Evolutionary conservation across 2,797 vertebrate species (phyloP), one percentile per base, ranked within the genome.

Genomic region (Rhinophrynus dorsalis): DNA sequence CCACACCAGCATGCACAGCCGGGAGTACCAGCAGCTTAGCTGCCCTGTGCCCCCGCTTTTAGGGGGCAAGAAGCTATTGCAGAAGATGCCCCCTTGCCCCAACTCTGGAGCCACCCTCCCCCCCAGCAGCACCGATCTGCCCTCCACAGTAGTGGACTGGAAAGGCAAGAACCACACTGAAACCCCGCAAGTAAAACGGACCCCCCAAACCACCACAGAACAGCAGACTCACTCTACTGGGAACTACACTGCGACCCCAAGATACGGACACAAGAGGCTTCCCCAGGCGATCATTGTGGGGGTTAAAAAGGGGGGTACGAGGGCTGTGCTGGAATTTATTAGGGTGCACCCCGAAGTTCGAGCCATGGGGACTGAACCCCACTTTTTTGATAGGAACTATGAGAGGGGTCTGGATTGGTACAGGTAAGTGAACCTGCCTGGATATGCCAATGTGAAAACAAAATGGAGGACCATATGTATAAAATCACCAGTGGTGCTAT

Each of bases 321-420:
- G 96, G 79, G 96, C 96, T 15, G 94, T 97, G 75, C 88, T 97
- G 88, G 96, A 98, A 90, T 95, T 95, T 82, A 96, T 98, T 83
- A 90, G 95, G 61, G 95, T 92, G 81, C 96, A 98, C 85, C 96
- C 96, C 71, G 94, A 96, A 85, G 96, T 98, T 80, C 90, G 96
- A 77, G 96, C 96, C 0, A 80, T 97, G 67, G 96, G 96, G 67
- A 95, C 94, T 1, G 96, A 97, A 83, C 93, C 96, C 17, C 96
- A 97, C 88, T 98, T 98, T 88, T 98, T 98, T 85, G 96, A 98
- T 85, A 85, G 96, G 63, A 94, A 98, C 89, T 98, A 96, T 79
- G 92, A 95, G 73, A 85, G 90, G 69, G 95, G 96, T 56, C 85
- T 97, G 77, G 94, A 96, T 78, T 96, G 96, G 96, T 97, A 98